A percentile compares a stretch with the other conserved stretches of the same genome.
Evolutionary conservation across 2,797 vertebrate genomes (phyloP).

Genomic region (Falco biarmicus): DNA sequence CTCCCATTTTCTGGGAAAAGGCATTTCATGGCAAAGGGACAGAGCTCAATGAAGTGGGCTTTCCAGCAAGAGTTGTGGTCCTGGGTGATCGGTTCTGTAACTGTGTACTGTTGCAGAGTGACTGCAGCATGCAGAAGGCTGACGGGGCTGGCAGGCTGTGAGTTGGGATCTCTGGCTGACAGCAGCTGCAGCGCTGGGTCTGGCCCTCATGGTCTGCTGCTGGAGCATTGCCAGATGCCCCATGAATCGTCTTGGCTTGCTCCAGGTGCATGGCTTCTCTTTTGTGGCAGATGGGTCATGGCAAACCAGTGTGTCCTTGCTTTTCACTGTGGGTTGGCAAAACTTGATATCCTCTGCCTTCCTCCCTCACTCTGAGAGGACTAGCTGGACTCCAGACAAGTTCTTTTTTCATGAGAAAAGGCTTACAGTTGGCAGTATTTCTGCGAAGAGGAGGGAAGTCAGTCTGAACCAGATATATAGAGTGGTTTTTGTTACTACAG

Average conservation of each 20-base stretch:
- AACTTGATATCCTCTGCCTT: neutral
- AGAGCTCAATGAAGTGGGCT: neutral
- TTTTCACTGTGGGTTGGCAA: neutral
- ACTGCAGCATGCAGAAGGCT: neutral
- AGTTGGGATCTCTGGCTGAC: neutral
- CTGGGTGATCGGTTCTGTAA: neutral
- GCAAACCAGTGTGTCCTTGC: neutral
- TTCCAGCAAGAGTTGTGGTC: neutral
- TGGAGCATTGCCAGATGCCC: neutral
- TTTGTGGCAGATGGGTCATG: neutral
- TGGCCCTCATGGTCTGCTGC: neutral
- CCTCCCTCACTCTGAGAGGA: neutral
- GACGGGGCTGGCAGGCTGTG: neutral
- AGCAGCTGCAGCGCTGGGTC: neutral
- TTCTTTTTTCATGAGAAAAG: neutral
- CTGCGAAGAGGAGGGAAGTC: neutral
- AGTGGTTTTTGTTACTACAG: neutral
- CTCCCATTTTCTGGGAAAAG: neutral
- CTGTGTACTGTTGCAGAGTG: fast-evolving
- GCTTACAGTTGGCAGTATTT: neutral
- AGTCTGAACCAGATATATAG: neutral
- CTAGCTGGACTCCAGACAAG: neutral
- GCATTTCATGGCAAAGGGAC: neutral
- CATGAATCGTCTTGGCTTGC: neutral
- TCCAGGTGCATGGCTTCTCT: neutral